A percentile compares a stretch with the other conserved stretches of the same genome.
These are phyloP conservation scores for Idaea dimidiata DNA, from an alignment of 2,888 invertebrate species.

Conservation along the genomic window DNA sequence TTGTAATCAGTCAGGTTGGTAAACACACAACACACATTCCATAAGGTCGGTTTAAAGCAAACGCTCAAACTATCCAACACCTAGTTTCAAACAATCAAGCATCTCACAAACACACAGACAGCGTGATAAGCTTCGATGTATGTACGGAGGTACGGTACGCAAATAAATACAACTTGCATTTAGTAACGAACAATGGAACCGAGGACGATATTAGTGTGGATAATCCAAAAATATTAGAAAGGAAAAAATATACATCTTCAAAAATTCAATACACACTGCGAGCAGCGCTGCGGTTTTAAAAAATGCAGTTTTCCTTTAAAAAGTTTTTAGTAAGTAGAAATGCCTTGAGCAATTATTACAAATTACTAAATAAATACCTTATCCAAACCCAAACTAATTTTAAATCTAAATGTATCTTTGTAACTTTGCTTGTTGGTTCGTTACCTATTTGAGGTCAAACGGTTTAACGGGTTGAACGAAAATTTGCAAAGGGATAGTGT, in stretches of 20 bases:
- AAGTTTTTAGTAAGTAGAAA: too few relatives aligned
- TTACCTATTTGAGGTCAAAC: too few relatives aligned
- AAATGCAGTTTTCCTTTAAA: too few relatives aligned
- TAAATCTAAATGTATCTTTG: too few relatives aligned
- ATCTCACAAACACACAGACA: slow-evolving; percentile 44
- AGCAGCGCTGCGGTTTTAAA: too few relatives aligned
- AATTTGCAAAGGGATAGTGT: too few relatives aligned
- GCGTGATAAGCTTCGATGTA: slow-evolving; percentile 71
- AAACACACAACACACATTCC: background rate
- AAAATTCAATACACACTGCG: too few relatives aligned
- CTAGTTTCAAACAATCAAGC: slow-evolving; percentile 42
- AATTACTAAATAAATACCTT: background rate
- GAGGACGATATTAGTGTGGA: slow-evolving; percentile 36
- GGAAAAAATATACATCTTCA: too few relatives aligned
- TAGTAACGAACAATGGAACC: slow-evolving; percentile 47
- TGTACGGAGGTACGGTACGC: slow-evolving; percentile 41
- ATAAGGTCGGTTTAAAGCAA: background rate
- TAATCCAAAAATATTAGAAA: slow-evolving; percentile 18
- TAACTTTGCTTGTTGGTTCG: too few relatives aligned
- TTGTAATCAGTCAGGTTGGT: too few relatives aligned
- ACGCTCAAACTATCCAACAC: slow-evolving; percentile 11
- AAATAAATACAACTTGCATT: slow-evolving; percentile 63
- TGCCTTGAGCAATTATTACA: background rate
- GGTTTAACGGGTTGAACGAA: too few relatives aligned
- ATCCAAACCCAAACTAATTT: too few relatives aligned